phyloP scores from a whole-genome alignment of 1,140 invertebrate species.

The Drosophila nigromelanica region DNA sequence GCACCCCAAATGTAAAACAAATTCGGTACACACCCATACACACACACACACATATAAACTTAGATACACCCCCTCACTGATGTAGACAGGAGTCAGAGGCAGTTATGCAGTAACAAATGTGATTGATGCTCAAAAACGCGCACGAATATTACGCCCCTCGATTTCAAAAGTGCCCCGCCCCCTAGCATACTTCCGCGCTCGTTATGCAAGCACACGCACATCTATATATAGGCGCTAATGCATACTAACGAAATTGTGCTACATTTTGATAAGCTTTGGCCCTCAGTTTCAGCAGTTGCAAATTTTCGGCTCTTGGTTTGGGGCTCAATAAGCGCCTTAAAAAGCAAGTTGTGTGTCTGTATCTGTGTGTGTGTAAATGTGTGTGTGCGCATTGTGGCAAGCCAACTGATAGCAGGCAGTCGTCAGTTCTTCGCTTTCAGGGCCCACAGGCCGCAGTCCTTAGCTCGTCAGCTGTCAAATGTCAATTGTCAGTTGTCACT shows the following conservation, averaged over 20 bases:
- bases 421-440: conserved; percentile 14
- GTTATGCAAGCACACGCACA: conserved; percentile 39
- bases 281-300: conserved; percentile 23
- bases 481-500: conserved; percentile 73
- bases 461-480: conserved; percentile 52
- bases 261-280: conserved; percentile 43
- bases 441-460: conserved; percentile 34
- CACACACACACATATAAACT: conserved; percentile 5
- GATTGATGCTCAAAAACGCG: conserved; percentile 49
- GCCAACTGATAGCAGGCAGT: conserved; percentile 29
- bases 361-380: not conserved
- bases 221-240: conserved; percentile 15
- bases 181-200: not conserved
- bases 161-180: not conserved
- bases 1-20: conserved; percentile 11
- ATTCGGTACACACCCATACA: conserved; percentile 4
- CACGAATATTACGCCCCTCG: conserved; percentile 13
- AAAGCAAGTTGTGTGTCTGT: not conserved
- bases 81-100: not conserved
- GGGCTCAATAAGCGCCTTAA: conserved; percentile 46
- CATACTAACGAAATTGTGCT: conserved; percentile 48
- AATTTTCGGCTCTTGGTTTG: conserved; percentile 29
- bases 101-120: conserved; percentile 38
- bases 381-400: conserved; percentile 5
- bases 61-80: not conserved